Base-by-base conservation (phyloP, 2,888 invertebrate genomes). In the Stenodera caucasica region DNA sequence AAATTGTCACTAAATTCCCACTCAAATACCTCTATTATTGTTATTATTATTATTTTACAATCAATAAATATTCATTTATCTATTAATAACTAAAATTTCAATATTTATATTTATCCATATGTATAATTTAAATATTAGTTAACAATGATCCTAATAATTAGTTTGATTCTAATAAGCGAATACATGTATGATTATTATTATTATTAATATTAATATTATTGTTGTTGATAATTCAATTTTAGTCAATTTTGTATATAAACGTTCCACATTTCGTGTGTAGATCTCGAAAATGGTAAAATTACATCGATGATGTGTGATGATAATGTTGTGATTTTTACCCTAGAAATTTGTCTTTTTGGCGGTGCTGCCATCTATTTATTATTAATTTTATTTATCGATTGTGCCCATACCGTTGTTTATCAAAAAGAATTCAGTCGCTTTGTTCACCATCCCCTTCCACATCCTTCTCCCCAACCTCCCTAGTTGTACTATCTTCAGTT, bases 401-500 rank as follows among this genome's bases (percentile, higher is more conserved):
- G 66, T 66, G 67, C 67, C 65, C 64, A 59, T 55, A 57, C 61
- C 65, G 65, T 70, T 69, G 66, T 63, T 58, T 61, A 18, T 18
- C 9, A 12, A 23, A 11, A 55, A n/a, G n/a, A 63, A 61, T 76
- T 80, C 78, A 82, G 75, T 85, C 85, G 75, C 85, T 85, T 67
- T 84, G 84, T 73, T 85, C 85, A 65, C 83, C 84, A 72, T 85
- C 85, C 40, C 83, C 84, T 70, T 85, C 85, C 30, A 82, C 83
- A 63, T 84, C 85, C 59, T 82, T 81, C 66, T 85, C 85, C 18
- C 82, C 83, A 51, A 84, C 83, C 67, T 84, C 84, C 45, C 81
- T 77, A 35, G 82, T 81, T 63, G 80, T 82, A 57, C 84, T 84
- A 65, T 85, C 85, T 67, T 85, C 85, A 1, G 85, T 84, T 75